Evolutionary conservation across 2,888 invertebrate genomes (phyloP).

Genomic region (Aleiodes leptofemur): DNA sequence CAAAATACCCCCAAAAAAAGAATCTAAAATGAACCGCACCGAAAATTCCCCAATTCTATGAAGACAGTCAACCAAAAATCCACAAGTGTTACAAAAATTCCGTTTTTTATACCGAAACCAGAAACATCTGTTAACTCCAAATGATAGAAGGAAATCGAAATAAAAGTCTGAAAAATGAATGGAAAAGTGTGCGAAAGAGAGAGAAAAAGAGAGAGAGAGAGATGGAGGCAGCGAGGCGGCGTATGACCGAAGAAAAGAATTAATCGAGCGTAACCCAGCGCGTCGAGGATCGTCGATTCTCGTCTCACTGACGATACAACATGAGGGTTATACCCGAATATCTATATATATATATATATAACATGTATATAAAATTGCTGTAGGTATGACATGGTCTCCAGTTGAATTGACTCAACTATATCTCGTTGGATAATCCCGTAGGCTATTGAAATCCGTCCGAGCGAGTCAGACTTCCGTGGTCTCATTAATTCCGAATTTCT

Average conservation of each 20-base stretch:
- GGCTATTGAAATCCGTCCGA: conserved; percentile 37
- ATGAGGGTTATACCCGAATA: conserved; percentile 22
- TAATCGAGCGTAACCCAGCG: conserved; percentile 44
- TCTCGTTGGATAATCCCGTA: conserved; percentile 41
- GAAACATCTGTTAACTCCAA: too few species aligned
- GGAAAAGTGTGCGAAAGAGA: not conserved
- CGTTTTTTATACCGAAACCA: too few species aligned
- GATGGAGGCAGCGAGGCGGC: conserved; percentile 13
- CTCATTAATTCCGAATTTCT: conserved; percentile 28
- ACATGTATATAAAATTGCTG: conserved; percentile 18
- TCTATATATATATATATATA: conserved; percentile 28
- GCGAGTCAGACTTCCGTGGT: conserved; percentile 28
- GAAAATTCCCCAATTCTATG: too few species aligned
- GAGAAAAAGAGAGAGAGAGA: conserved; percentile 9
- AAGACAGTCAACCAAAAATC: too few species aligned
- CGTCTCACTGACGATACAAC: conserved; percentile 32
- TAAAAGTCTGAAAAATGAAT: too few species aligned
- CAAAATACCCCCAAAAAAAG: too few species aligned
- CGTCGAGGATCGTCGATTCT: conserved; percentile 34
- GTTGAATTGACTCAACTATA: conserved; percentile 46
- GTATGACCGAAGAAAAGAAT: conserved; percentile 47
- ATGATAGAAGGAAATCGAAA: too few species aligned
- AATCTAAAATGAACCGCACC: too few species aligned
- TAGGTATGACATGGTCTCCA: conserved; percentile 38
- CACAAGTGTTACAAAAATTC: too few species aligned